Base-by-base conservation (phyloP, 1,140 invertebrate genomes). In the Brevipalpus yothersi region DNA sequence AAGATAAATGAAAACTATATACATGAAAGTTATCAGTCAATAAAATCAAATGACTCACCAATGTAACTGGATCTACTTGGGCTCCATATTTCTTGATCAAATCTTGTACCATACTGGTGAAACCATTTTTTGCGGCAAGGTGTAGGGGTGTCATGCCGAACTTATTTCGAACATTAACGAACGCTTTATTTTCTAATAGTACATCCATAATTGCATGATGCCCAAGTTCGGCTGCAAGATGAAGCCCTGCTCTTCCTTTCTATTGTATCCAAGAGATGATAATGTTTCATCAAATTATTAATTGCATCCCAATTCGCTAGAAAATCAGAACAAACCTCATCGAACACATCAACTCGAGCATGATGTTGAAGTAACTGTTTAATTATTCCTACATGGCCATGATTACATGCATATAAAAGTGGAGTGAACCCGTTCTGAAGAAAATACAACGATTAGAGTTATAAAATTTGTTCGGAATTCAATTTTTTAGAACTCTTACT, bases 171-270 rank as follows among this genome's bases (percentile, higher is more conserved):
- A 75, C 76, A 72, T 97, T 97, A 53, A 97, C 95, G 70, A 96
- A 98, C 0, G 94, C 93, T 73, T 96, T 96, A 71, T 93, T 86
- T 58, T 84, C 82, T n/a, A 99, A 73, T n/a, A 98, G 72, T 13
- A 89, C 83, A 70, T 97, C 89, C 68, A 90, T 93, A 0, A 97
- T 86, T 71, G 90, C 71, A 11, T 75, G 64, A 68, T 86, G 94
- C 0, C 93, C 93, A 66, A 84, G 82, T 68, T 96, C 90, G 1
- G 90, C 88, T 0, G 92, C 91, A 60, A 97, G 74, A 72, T 99
- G 94, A 47, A 99, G 74, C 0, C 90, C 90, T 0, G 90, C 92
- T 66, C 91, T 77, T 13, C 91, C 91, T 62, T 72, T 69, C 72
- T 73, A 60, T 62, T 13, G 31, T 5, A 43, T 23, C 40, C 31